These are phyloP conservation scores for Micromesistius poutassou DNA, from an alignment of 2,797 vertebrate species.

Conservation along the genomic window DNA sequence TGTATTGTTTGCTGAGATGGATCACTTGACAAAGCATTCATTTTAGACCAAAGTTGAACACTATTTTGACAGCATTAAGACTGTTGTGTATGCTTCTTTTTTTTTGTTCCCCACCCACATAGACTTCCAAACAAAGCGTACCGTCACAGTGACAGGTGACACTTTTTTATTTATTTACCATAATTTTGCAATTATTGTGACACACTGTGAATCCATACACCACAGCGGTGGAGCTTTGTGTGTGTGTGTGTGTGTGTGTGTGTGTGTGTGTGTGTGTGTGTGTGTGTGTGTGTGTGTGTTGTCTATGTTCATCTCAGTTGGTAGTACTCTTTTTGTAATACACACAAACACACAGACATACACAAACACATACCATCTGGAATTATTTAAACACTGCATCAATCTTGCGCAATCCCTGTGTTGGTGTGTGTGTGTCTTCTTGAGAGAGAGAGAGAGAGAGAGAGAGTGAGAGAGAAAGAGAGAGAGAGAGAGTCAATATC, in stretches of 20 bases:
- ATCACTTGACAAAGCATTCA: background rate
- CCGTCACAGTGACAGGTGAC: background rate
- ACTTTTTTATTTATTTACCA: background rate
- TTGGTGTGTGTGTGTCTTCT: background rate
- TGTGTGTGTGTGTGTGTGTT: constrained; percentile 29
- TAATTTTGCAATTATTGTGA: background rate
- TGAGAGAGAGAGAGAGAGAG: background rate
- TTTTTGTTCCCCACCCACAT: background rate
- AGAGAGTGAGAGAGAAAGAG: no score
- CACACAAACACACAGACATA: background rate
- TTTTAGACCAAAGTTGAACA: no score
- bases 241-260: background rate
- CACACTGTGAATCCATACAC: background rate
- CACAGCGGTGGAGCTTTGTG: no score
- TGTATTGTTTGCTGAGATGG: background rate
- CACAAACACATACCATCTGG: constrained; percentile 63
- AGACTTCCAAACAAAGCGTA: background rate
- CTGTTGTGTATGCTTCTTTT: background rate
- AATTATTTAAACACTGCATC: constrained; percentile 60
- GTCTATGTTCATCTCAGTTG: constrained; percentile 40
- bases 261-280: constrained; percentile 13
- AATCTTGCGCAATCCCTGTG: constrained; percentile 40
- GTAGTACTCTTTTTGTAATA: constrained; percentile 41
- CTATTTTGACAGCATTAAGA: background rate
- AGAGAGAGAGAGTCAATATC: background rate